These are phyloP conservation scores for Drosophila subquinaria DNA, from an alignment of 2,888 invertebrate species.

Conservation along the genomic window DNA sequence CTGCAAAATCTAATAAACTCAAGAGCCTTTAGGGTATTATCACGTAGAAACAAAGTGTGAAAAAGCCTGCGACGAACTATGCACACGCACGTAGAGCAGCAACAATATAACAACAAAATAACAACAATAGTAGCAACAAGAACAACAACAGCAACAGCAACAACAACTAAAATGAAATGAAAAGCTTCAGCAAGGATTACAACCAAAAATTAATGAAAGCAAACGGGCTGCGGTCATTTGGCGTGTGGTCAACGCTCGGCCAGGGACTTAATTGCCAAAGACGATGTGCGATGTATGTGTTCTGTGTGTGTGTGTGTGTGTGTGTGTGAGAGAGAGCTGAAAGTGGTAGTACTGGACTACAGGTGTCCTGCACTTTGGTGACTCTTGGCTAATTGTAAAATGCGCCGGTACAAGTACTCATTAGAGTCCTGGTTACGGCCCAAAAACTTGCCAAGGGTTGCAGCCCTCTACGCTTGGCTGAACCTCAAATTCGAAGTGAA, in stretches of 20 bases:
- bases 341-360: constrained; percentile 40
- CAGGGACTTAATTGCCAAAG: constrained; percentile 82
- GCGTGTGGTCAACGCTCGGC: constrained; percentile 80
- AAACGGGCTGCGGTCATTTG: constrained; percentile 83
- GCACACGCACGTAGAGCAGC: constrained; percentile 65
- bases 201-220: constrained; percentile 84
- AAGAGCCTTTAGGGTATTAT: constrained; percentile 35
- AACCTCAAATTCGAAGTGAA: constrained; percentile 30
- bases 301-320: constrained; percentile 15
- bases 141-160: constrained; percentile 30
- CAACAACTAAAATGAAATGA: constrained; percentile 76
- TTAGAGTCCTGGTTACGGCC: constrained; percentile 73
- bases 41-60: constrained; percentile 68
- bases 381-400: constrained; percentile 77
- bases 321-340: constrained; percentile 31
- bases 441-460: constrained; percentile 62
- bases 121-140: constrained; percentile 36
- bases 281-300: constrained; percentile 51
- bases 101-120: constrained; percentile 33
- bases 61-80: constrained; percentile 72
- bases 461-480: constrained; percentile 47
- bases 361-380: constrained; percentile 69
- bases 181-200: constrained; percentile 81
- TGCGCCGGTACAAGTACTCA: constrained; percentile 64
- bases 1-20: constrained; percentile 1